phyloP scores from a whole-genome alignment of 2,113 vertebrate species.

The Galbula dea region DNA sequence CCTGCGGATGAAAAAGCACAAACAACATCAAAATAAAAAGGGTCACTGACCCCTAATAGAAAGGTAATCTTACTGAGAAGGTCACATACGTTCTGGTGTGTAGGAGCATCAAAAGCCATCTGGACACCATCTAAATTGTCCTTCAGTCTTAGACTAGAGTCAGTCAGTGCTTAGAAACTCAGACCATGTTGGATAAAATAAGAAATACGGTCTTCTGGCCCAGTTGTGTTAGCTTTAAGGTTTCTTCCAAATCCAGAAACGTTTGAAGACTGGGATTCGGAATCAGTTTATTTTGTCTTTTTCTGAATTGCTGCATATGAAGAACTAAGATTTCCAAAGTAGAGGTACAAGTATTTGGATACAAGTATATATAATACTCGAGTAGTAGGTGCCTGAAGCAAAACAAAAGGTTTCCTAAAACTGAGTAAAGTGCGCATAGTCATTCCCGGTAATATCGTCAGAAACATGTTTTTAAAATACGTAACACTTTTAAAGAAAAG shows the following conservation, averaged over 20 bases:
- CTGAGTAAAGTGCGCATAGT: background rate
- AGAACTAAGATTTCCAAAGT: background rate
- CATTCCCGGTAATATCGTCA: no score
- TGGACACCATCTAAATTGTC: no score
- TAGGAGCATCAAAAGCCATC: background rate
- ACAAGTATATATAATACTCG: no score
- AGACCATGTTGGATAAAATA: background rate
- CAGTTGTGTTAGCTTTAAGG: background rate
- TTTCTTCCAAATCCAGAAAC: background rate
- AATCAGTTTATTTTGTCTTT: background rate
- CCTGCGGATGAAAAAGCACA: background rate
- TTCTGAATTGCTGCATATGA: background rate
- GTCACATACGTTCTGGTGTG: background rate
- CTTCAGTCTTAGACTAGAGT: no score
- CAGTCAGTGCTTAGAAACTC: background rate
- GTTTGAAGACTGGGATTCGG: background rate
- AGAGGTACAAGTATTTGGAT: fast-evolving
- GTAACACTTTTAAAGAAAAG: background rate
- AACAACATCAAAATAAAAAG: background rate
- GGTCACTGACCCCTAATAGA: background rate
- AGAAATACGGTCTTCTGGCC: background rate
- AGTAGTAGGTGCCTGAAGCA: background rate
- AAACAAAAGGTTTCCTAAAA: background rate
- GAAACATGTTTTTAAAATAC: background rate
- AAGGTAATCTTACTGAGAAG: background rate